Conservation (phyloP, 2,888 invertebrate genomes). For the Flexamia atlantica region DNA sequence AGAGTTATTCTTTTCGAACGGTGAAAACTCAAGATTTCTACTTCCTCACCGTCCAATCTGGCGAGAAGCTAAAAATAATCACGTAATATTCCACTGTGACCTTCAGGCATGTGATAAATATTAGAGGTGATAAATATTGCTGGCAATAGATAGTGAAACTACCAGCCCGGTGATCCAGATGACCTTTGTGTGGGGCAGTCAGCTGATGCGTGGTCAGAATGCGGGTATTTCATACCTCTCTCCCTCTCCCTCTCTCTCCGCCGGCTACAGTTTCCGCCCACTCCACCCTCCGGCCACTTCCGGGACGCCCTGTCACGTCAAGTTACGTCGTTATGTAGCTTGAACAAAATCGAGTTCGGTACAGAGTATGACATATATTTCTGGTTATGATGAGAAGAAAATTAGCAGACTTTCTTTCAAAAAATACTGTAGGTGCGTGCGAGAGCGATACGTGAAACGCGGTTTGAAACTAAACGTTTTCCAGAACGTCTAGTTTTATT, state of each 20-base stretch:
- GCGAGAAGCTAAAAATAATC: too few species aligned
- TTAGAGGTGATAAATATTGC: not conserved
- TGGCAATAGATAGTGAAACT: not conserved
- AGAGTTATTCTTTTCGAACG: too few species aligned
- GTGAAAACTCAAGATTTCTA: too few species aligned
- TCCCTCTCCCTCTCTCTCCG: not conserved
- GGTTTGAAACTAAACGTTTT: too few species aligned
- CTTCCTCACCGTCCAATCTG: too few species aligned
- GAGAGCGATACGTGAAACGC: too few species aligned
- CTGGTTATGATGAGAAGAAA: too few species aligned
- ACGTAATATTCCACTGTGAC: not conserved
- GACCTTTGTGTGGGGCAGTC: constrained; percentile 2
- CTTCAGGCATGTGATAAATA: not conserved
- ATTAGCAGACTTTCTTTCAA: too few species aligned
- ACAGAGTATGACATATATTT: too few species aligned
- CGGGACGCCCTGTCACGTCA: not conserved
- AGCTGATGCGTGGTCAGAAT: not conserved
- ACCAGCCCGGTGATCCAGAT: not conserved
- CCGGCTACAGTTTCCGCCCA: not conserved
- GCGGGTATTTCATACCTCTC: not conserved
- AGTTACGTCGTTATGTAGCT: not conserved
- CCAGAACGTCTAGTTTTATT: too few species aligned
- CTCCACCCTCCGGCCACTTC: not conserved
- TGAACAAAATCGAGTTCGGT: too few species aligned
- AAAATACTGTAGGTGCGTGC: too few species aligned